phyloP scores from a whole-genome alignment of 1,140 invertebrate genomes.

The Potamilus streckersoni region DNA sequence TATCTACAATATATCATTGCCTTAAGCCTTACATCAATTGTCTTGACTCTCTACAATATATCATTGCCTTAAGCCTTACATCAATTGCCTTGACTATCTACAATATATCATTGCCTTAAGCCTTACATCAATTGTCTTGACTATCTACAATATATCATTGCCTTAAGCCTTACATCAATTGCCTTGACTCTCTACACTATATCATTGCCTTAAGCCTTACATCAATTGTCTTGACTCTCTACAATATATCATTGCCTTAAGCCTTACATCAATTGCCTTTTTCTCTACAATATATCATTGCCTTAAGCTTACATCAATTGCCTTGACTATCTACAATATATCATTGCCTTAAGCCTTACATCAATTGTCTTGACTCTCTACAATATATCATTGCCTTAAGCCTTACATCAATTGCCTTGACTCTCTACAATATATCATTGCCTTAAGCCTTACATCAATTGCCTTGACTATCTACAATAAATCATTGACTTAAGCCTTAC shows the following conservation, averaged over 20 bases:
- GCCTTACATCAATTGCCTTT: constrained; percentile 74
- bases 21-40: constrained; percentile 71
- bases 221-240: constrained; percentile 72
- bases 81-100: constrained; percentile 72
- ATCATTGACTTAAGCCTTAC: constrained; percentile 63
- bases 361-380: constrained; percentile 71
- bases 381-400: too few relatives aligned
- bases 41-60: too few relatives aligned
- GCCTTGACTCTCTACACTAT: constrained; percentile 60
- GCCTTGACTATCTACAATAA: constrained; percentile 59
- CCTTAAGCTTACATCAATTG: constrained; percentile 71
- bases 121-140: constrained; percentile 74
- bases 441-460: constrained; percentile 70
- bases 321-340: constrained; percentile 48
- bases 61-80: constrained; percentile 64
- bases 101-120: too few relatives aligned
- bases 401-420: constrained; percentile 74
- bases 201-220: constrained; percentile 63
- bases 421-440: too few relatives aligned
- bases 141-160: too few relatives aligned
- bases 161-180: constrained; percentile 70
- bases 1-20: too few relatives aligned
- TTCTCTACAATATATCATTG: too few relatives aligned
- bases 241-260: too few relatives aligned
- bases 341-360: constrained; percentile 64